Evolutionary conservation across 2,797 vertebrate genomes (phyloP), one percentile per base, ranked within the genome.

Genomic region (Distichodus sexfasciatus): DNA sequence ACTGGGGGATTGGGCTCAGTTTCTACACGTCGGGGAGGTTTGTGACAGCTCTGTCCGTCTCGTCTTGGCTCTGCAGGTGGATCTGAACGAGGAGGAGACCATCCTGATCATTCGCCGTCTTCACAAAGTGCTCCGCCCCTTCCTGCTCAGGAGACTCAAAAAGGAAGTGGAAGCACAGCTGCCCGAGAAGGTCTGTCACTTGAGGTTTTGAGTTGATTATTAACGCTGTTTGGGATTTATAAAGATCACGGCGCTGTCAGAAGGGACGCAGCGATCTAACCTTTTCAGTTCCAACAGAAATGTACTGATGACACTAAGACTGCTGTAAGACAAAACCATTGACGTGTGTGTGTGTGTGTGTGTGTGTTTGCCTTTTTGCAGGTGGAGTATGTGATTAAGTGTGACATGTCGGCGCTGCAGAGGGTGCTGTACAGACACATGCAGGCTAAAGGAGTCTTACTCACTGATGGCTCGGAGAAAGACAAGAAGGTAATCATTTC

Each of bases 381-480:
- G 93, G 93, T 94, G 35, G 93, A 95, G n/a, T 94, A 94, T 0
- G 93, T 95, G 74, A 94, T 95, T 79, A 95, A 95, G 72, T 95
- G 93, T 0, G 93, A 95, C 79, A 94, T 95, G 93, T 94, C 93
- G 0, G 92, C 93, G 0, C 86, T 94, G 58, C 93, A 94, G 85
- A 80, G 92, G 0, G 93, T 95, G 6, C 83, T 95, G 1, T 95
- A 95, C 80, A 79, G 93, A 1, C 93, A 95, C 83, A 95, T 94
- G 94, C 94, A 95, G 77, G 94, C 93, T 79, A 95, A 95, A 81
- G 93, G 94, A 0, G 92, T 95, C 23, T 90, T 95, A 38, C 88
- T 95, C 41, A 95, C 94, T 0, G 94, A 95, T 0, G 93, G 93
- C 50, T 94, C 93, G 0, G 93, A 95, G 85, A 95, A 95, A 76